phyloP scores from a whole-genome alignment of 2,113 vertebrate species.

The Procavia capensis region DNA sequence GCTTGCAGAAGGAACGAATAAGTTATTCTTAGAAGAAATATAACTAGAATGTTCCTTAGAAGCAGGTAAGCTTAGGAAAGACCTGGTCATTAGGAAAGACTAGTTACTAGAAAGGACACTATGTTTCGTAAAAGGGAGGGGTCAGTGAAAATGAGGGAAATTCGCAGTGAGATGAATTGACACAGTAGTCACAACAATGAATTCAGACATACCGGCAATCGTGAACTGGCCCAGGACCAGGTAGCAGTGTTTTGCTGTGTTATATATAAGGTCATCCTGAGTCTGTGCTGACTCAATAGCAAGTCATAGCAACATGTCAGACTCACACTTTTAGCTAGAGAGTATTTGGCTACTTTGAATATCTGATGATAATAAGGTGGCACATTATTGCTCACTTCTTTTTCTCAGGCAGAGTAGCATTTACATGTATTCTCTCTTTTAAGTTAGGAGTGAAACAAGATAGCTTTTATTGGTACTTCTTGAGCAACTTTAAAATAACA shows the following conservation, averaged over 20 bases:
- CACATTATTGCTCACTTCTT: neutral
- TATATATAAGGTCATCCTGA: neutral
- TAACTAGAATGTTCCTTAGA: neutral
- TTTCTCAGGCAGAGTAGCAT: neutral
- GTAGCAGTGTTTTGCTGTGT: neutral
- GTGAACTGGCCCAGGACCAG: neutral
- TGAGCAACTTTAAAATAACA: conserved; percentile 19
- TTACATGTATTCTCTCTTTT: neutral
- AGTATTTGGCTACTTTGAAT: neutral
- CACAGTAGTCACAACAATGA: neutral
- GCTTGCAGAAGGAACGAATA: neutral
- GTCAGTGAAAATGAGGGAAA: neutral
- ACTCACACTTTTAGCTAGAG: neutral
- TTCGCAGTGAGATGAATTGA: neutral
- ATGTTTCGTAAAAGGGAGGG: neutral
- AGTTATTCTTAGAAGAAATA: neutral
- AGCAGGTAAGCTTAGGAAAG: neutral
- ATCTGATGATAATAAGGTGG: conserved; percentile 18
- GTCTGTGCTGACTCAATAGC: neutral
- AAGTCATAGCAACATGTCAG: neutral
- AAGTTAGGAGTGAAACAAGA: neutral
- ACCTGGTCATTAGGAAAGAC: neutral
- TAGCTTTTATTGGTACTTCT: neutral
- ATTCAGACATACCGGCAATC: neutral
- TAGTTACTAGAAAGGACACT: neutral